phyloP scores from a whole-genome alignment of 2,797 vertebrate genomes.

The Brotogeris chrysoptera region DNA sequence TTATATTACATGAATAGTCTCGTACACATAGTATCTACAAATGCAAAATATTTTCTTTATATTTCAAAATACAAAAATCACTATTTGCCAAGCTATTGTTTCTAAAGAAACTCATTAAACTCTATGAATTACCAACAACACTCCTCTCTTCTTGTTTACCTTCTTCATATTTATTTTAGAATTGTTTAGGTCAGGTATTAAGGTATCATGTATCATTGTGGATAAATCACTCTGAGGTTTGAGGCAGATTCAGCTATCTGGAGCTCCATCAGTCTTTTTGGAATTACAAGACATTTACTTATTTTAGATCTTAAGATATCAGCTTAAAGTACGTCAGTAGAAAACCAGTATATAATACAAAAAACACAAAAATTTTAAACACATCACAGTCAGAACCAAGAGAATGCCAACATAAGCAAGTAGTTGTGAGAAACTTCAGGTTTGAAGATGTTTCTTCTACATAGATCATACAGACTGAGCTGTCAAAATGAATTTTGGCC shows the following conservation, averaged over 20 bases:
- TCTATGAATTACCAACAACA: neutral
- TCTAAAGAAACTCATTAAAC: neutral
- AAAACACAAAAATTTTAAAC: neutral
- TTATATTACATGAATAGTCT: neutral
- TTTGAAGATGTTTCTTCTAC: neutral
- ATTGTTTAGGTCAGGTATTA: neutral
- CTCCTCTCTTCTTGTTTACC: neutral
- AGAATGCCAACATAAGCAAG: neutral
- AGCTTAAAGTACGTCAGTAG: neutral
- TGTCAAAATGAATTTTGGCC: neutral
- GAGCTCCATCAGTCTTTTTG: neutral
- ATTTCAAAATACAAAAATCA: neutral
- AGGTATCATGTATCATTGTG: neutral
- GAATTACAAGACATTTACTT: neutral
- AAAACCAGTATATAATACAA: neutral
- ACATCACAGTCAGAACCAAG: neutral
- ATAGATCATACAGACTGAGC: neutral
- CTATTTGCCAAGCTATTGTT: neutral
- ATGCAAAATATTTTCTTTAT: neutral
- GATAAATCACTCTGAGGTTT: neutral
- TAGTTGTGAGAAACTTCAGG: neutral
- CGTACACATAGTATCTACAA: neutral
- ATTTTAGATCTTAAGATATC: neutral
- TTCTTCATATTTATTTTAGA: neutral
- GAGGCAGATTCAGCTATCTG: neutral